Conservation (phyloP, 2,797 vertebrate species). For the Karalla daura region DNA sequence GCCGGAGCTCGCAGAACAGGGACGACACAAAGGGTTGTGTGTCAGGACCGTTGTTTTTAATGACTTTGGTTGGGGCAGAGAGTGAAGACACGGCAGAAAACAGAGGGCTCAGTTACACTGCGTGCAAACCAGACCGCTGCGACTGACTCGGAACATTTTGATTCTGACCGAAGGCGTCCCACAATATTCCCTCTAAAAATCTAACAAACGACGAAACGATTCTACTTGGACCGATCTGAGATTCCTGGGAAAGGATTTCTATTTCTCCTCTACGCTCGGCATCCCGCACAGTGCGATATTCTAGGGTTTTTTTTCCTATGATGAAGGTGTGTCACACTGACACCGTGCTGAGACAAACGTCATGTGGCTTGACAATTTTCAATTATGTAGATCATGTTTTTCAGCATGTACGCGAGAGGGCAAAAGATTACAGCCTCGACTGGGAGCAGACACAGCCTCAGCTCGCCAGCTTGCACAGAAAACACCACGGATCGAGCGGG, state of each 20-base stretch:
- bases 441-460: not conserved
- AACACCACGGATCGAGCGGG: not conserved
- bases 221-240: not conserved
- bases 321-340: not conserved
- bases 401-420: not conserved
- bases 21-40: too few species aligned
- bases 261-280: not conserved
- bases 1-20: too few species aligned
- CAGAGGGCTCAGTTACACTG: not conserved
- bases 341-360: not conserved
- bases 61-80: too few species aligned
- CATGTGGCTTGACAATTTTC: not conserved
- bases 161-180: not conserved
- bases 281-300: not conserved
- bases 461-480: not conserved
- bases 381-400: constrained; percentile 1
- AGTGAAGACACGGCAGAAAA: not conserved
- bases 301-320: too few species aligned
- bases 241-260: not conserved
- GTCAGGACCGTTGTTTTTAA: too few species aligned
- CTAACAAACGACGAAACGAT: not conserved
- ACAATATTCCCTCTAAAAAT: not conserved
- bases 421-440: not conserved
- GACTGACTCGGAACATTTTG: not conserved
- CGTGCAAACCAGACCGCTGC: not conserved